Evolutionary conservation across 2,797 vertebrate genomes (phyloP), one percentile per base, ranked within the genome.

Genomic region (Scomberomorus guttatus): DNA sequence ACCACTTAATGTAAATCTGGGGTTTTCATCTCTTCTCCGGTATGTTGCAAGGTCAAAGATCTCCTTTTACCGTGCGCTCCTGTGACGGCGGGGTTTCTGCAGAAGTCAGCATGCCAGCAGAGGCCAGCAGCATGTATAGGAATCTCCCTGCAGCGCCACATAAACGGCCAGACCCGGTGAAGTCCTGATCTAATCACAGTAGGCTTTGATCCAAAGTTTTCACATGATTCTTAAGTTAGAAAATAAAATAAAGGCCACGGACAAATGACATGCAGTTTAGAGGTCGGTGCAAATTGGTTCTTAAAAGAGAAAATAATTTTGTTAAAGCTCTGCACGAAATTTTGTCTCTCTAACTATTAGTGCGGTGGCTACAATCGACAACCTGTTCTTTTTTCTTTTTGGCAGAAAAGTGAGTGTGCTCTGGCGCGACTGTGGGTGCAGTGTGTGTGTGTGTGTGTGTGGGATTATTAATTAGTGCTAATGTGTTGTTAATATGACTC

Each of bases 31-130:
- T 84, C 78, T 72, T 82, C 80, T 82, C 87, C 71, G 72, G 58
- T 78, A 64, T 82, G 88, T 90, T 86, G 89, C 95, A 95, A 96
- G 94, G 95, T 96, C 95, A 95, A 94, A 95, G 87, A 95, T 95
- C 95, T 94, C 90, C 67, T 84, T 94, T 96, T 93, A 93, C 94
- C 74, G 82, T 60, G 88, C 78, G 90, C 93, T 89, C 86, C 64
- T 82, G 89, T 88, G 77, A 89, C 88, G 74, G 85, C 77, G 86
- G 88, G 82, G 84, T 93, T 94, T 94, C 82, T 94, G 94, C 94
- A 90, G 54, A 75, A 90, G 93, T 95, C 95, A 94, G 95, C 94
- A 90, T 76, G 86, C 57, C 81, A 83, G 86, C 86, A 84, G 89
- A 78, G 67, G 75, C 83, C 82, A 78, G 86, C 85, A 84, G 85